phyloP scores from a whole-genome alignment of 2,888 invertebrate species.

The Seira ritae region DNA sequence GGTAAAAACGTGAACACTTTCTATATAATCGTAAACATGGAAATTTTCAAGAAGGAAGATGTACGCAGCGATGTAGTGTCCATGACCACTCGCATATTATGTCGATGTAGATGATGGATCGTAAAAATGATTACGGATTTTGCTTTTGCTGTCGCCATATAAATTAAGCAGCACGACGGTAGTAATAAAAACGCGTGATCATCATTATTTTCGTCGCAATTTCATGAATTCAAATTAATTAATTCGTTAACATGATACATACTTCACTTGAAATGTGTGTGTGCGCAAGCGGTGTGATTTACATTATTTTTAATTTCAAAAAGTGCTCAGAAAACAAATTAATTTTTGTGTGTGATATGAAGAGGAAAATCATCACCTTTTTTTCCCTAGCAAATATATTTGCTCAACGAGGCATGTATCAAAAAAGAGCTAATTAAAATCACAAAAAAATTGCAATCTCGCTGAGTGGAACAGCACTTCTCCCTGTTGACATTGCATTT shows the following conservation, averaged over 20 bases:
- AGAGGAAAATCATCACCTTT: not conserved
- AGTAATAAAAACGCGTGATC: too few species aligned
- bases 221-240: constrained; percentile 4
- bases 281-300: not conserved
- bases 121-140: not conserved
- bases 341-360: not conserved
- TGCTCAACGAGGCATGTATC: not conserved
- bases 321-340: not conserved
- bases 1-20: too few species aligned
- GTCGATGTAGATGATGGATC: not conserved
- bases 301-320: not conserved
- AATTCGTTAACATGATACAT: constrained; percentile 10
- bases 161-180: too few species aligned
- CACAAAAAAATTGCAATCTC: constrained; percentile 11
- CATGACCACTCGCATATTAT: too few species aligned
- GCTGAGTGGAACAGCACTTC: not conserved
- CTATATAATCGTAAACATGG: too few species aligned
- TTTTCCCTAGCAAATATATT: not conserved
- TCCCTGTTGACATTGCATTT: constrained; percentile 52
- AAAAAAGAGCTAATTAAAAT: not conserved
- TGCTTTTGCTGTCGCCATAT: too few species aligned
- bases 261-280: not conserved
- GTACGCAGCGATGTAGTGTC: too few species aligned
- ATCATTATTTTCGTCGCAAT: too few species aligned
- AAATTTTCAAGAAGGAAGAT: too few species aligned